These are phyloP conservation scores for Lordiphosa andalusiaca DNA, from an alignment of 2,888 invertebrate species.

Conservation along the genomic window DNA sequence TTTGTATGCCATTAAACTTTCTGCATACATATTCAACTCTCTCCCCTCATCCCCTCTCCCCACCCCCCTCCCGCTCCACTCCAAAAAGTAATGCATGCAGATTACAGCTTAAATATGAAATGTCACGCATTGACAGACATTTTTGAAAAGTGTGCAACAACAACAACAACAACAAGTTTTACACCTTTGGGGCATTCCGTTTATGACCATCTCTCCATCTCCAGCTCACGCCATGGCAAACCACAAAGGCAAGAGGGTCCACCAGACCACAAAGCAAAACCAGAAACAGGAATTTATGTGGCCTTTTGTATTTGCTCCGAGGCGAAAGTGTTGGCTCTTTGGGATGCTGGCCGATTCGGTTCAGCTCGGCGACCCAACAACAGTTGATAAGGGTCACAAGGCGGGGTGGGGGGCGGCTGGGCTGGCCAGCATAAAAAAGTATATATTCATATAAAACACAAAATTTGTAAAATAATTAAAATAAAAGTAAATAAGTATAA, in stretches of 20 bases:
- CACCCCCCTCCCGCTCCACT: conserved; percentile 19
- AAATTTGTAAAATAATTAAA: too few relatives aligned
- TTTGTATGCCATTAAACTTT: conserved; percentile 68
- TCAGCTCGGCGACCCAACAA: conserved; percentile 26
- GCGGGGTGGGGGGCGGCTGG: conserved; percentile 7
- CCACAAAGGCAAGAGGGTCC: conserved; percentile 26
- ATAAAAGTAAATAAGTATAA: too few relatives aligned
- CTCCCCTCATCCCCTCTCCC: neutral
- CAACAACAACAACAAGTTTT: conserved; percentile 51
- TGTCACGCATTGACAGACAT: conserved; percentile 76
- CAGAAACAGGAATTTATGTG: conserved; percentile 53
- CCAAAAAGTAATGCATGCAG: conserved; percentile 70
- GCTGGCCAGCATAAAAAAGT: conserved; percentile 8
- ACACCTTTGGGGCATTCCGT: conserved; percentile 61
- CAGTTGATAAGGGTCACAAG: conserved; percentile 63
- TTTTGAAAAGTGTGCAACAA: conserved; percentile 72
- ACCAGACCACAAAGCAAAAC: conserved; percentile 42
- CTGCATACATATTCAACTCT: conserved; percentile 38
- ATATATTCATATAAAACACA: neutral
- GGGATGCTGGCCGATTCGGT: conserved; percentile 40
- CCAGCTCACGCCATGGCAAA: conserved; percentile 38
- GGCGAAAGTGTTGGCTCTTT: conserved; percentile 61
- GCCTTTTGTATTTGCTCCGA: conserved; percentile 50
- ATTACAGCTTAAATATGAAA: conserved; percentile 76
- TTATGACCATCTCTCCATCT: conserved; percentile 47